Evolutionary conservation across 2,888 invertebrate species (phyloP).

Genomic region (Creontiades dilutus): DNA sequence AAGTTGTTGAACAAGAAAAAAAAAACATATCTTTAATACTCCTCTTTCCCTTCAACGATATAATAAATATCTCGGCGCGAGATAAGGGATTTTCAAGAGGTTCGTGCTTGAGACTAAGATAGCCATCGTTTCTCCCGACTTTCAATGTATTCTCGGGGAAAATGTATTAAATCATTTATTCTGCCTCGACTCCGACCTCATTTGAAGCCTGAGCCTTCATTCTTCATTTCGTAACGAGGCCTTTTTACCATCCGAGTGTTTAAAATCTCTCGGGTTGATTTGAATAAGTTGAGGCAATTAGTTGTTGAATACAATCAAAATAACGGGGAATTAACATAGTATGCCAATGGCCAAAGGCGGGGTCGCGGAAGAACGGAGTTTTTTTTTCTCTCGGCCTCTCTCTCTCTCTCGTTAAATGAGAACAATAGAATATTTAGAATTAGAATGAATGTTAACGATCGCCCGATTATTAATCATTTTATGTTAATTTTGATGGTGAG

Average conservation of each 20-base stretch:
- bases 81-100: conserved; percentile 39
- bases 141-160: conserved; percentile 30
- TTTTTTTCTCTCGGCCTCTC: conserved; percentile 13
- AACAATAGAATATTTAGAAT: conserved; percentile 68
- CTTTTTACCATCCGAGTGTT: conserved; percentile 44
- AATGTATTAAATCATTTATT: conserved; percentile 61
- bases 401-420: conserved; percentile 35
- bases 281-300: conserved; percentile 69
- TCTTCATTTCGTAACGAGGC: conserved; percentile 53
- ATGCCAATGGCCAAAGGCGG: conserved; percentile 11
- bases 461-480: conserved; percentile 36
- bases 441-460: conserved; percentile 23
- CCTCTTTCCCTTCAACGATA: conserved; percentile 34
- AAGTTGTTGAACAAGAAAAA: not conserved
- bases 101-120: conserved; percentile 49
- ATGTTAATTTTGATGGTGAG: not conserved
- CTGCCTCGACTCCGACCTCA: conserved; percentile 32
- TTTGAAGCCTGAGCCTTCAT: conserved; percentile 24
- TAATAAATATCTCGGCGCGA: conserved; percentile 28
- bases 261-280: conserved; percentile 52
- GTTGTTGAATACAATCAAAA: conserved; percentile 69
- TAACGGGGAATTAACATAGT: conserved; percentile 68
- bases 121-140: conserved; percentile 4
- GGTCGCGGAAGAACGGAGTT: not conserved
- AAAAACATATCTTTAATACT: conserved; percentile 37